Conservation (phyloP, 2,888 invertebrate genomes). For the Harpagoxenus sublaevis region DNA sequence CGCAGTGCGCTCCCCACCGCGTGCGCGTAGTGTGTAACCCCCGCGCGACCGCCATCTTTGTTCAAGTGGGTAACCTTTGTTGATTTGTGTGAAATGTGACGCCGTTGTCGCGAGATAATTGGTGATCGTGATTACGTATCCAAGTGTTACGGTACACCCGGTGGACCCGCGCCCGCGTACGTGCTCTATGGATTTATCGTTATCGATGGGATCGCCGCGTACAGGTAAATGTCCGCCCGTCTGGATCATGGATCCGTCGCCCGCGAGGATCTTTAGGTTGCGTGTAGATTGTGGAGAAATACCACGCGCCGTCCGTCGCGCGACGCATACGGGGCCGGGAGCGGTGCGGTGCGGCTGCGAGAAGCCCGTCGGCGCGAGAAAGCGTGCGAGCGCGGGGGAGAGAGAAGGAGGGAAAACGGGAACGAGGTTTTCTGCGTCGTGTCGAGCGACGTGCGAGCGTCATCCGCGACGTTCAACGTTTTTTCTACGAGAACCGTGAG, state of each 20-base stretch:
- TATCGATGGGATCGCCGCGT: constrained; percentile 64
- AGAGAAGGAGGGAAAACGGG: constrained; percentile 22
- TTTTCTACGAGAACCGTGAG: constrained; percentile 23
- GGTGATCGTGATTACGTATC: constrained; percentile 80
- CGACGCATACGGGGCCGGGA: constrained; percentile 65
- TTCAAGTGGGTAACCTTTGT: constrained; percentile 86
- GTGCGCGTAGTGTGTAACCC: constrained; percentile 78
- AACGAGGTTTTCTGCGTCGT: not conserved
- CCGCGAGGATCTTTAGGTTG: not conserved
- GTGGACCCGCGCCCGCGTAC: constrained; percentile 62
- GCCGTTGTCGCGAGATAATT: constrained; percentile 81
- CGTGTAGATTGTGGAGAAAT: constrained; percentile 38
- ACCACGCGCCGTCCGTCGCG: constrained; percentile 60
- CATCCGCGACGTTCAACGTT: constrained; percentile 45
- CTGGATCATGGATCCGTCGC: constrained; percentile 14
- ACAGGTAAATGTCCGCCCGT: constrained; percentile 67
- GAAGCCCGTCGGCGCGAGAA: constrained; percentile 50
- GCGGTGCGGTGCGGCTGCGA: too few relatives aligned
- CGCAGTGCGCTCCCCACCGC: constrained; percentile 80
- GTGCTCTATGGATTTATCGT: constrained; percentile 63
- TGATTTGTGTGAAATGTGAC: constrained; percentile 86
- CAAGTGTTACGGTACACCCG: constrained; percentile 63
- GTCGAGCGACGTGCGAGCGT: not conserved
- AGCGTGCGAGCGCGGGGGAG: constrained; percentile 39
- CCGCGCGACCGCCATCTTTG: constrained; percentile 85